Conservation (phyloP, 1,140 invertebrate species). For the Ostrea edulis region DNA sequence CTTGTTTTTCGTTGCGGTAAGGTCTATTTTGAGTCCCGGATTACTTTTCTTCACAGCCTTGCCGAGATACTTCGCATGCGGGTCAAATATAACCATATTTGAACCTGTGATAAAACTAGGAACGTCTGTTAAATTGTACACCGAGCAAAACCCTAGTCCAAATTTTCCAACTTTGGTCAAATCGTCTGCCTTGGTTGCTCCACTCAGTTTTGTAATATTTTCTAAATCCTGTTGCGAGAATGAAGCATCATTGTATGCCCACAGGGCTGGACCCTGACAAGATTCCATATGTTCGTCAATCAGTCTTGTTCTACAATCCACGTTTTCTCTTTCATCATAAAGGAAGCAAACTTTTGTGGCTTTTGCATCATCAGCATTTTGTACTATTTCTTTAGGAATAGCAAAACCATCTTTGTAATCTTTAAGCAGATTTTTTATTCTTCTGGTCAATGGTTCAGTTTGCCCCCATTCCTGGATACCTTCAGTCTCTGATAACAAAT, state of each 20-base stretch:
- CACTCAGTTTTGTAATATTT: slow-evolving; percentile 70
- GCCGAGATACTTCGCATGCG: slow-evolving; percentile 71
- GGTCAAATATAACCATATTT: slow-evolving; percentile 76
- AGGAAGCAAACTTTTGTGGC: slow-evolving; percentile 74
- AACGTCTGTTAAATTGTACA: slow-evolving; percentile 77
- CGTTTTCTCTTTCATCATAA: slow-evolving; percentile 70
- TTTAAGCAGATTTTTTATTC: slow-evolving; percentile 63
- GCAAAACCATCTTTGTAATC: slow-evolving; percentile 71
- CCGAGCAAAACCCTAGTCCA: slow-evolving; percentile 74
- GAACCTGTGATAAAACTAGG: slow-evolving; percentile 74
- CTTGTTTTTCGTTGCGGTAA: slow-evolving; percentile 58
- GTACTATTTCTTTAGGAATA: slow-evolving; percentile 73
- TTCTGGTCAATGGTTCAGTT: slow-evolving; percentile 66
- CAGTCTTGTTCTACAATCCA: slow-evolving; percentile 61
- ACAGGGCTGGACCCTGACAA: slow-evolving; percentile 72
- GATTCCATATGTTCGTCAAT: slow-evolving; percentile 68
- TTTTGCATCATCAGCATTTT: slow-evolving; percentile 80
- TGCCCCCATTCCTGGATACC: slow-evolving; percentile 69
- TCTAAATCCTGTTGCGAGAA: slow-evolving; percentile 70
- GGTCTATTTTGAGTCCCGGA: slow-evolving; percentile 72
- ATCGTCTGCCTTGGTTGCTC: slow-evolving; percentile 71
- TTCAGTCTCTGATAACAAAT: slow-evolving; percentile 59
- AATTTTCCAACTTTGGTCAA: slow-evolving; percentile 73
- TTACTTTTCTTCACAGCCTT: slow-evolving; percentile 58
- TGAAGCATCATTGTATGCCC: slow-evolving; percentile 70